Evolutionary conservation across 2,888 invertebrate species (phyloP), one percentile per base, ranked within the genome.

Genomic region (Eristalinus aeneus): DNA sequence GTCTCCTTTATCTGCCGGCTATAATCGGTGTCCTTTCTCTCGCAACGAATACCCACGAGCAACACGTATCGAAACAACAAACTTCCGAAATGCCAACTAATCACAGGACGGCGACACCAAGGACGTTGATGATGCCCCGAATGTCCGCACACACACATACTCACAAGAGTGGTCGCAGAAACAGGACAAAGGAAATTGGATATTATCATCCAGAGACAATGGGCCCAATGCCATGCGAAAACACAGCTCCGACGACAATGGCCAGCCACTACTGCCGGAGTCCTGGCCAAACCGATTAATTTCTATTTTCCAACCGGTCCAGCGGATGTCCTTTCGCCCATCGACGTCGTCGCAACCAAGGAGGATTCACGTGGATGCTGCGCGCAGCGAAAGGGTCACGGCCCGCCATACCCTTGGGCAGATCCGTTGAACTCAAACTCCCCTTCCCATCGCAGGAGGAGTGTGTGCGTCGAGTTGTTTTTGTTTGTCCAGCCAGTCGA

Each of bases 131-230:
- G n/a, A n/a, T n/a, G 31, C 16, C 6, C 39, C 63, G 63, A 16
- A 31, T 11, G 27, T 27, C 65, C 31, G 27, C 71, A 12, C 27
- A 20, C 39, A 12, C 39, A 0, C 12, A 39, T 12, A 12, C 39
- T 16, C 46, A 46, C 46, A 5, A 0, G n/a, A n/a, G n/a, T 46
- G 46, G 46, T n/a, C 69, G 53, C 53, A 75, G 53, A 81, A 82
- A 81, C 82, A 73, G 86, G 81, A 82, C 82, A 85, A 85, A 85
- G 76, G 85, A 85, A 77, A 85, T 85, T 80, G 76, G 80, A 85
- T 85, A 85, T 85, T 85, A 85, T 85, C 85, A 76, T 80, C 68
- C 60, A 60, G 76, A 85, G 60, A 85, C 85, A 85, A 85, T 80
- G 60, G 80, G 23, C 68, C 27, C 68, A 80, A 85, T 73, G 63